Evolutionary conservation across 2,797 vertebrate genomes (phyloP), one percentile per base, ranked within the genome.

Genomic region (Kryptolebias ocellatus): DNA sequence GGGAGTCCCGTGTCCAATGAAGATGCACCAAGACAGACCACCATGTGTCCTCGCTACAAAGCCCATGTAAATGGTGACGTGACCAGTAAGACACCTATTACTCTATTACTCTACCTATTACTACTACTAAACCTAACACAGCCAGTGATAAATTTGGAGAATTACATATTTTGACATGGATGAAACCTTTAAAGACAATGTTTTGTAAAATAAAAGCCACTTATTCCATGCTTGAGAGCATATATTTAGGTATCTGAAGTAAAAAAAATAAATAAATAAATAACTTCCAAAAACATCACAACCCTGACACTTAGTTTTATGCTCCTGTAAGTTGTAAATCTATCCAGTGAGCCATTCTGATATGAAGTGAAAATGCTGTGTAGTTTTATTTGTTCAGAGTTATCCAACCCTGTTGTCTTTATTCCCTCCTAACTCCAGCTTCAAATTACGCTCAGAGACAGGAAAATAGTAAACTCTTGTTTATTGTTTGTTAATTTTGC

Each of bases 1-100:
- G 98, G 97, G 67, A 95, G 94, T 5, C 95, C 96, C 0, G 95
- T 98, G 39, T 96, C 97, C 27, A 95, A 95, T 55, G 97, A 99
- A 87, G 97, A 99, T 60, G 96, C 97, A 5, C 96, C 96, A 4
- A 92, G 93, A 78, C 98, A 98, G 75, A 95, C 96, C 72, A 94
- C 97, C 79, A 94, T 93, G 87, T 98, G 96, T 91, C 94, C 96
- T 72, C 96, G 95, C 5, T 95, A 95, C 87, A 97, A 95, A 92
- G 81, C 86, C 64, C 92, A 92, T 77, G 89, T 93, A 68, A 95
- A 92, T 66, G 95, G 91, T 45, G 96, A 96, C 50, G 84, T 90
- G 17, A 77, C 87, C 66, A 95, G 97, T 98, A 91, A 93, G 87
- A 54, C 2, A 31, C 20, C 20, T 24, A 24, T 24, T 24, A 24